Percentiles rank a stretch among this genome's conserved stretches.
Evolutionary conservation across 92 coral and sea anemone species (phyloP).

Genomic region (Epizoanthus fatuus): DNA sequence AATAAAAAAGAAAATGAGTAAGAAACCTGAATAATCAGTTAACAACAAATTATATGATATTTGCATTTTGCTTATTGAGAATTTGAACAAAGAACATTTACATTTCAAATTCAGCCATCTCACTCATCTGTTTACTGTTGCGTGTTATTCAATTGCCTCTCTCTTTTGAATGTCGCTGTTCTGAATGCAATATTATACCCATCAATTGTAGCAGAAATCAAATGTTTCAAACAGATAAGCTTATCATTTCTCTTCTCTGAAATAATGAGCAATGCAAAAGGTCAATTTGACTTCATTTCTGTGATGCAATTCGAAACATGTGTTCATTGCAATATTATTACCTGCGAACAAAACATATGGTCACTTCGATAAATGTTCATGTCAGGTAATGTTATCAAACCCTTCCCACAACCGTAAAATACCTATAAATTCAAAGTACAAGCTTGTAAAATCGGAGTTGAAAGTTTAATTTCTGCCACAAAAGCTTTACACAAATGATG

Average conservation of each 20-base stretch:
- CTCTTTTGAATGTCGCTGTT: no score
- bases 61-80: no score
- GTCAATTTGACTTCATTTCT: neutral
- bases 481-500: no score
- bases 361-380: neutral
- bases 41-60: no score
- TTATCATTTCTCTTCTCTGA: neutral
- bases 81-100: no score
- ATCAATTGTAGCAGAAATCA: neutral
- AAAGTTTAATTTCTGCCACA: neutral
- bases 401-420: neutral
- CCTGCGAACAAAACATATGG: slow-evolving; percentile 21
- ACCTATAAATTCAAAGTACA: neutral
- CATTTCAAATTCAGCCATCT: no score
- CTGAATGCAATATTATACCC: no score
- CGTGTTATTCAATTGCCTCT: no score
- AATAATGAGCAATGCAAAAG: neutral
- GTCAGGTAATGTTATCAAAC: neutral
- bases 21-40: no score
- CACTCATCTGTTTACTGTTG: no score
- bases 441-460: neutral
- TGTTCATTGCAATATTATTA: slow-evolving; percentile 1
- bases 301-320: slow-evolving; percentile 15
- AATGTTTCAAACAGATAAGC: slow-evolving; percentile 7
- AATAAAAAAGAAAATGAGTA: no score